Base-by-base conservation (phyloP, 1,140 invertebrate genomes). In the Colletes latitarsis region DNA sequence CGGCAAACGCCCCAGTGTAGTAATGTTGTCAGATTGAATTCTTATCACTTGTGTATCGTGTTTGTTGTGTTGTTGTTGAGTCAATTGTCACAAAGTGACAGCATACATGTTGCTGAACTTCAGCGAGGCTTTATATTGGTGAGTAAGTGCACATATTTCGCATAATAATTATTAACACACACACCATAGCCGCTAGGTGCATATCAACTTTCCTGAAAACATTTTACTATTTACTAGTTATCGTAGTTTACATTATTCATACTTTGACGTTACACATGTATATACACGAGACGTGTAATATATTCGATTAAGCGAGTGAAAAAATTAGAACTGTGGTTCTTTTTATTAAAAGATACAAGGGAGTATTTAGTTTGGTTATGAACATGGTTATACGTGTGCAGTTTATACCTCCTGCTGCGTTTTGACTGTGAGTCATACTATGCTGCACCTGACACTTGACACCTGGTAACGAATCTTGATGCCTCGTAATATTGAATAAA, bases 1-100 rank as follows among this genome's bases (percentile, higher is more conserved):
- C 90, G 90, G 90, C 89, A 90, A 90, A 91, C 90, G 90, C 90
- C 90, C 90, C 70, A 84, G 72, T 81, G 57, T 72, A 71, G 70
- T 66, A 70, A 58, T 79, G 66, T 68, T 78, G 76, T 76, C 72
- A 73, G 43, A 57, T 49, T 46, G 57, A 77, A 41, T 14, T 63
- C 71, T 63, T 19, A 41, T 6, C 41, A 67, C 41, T 68, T 52
- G 74, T 55, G 64, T 41, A 52, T 73, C 71, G 70, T 73, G 57
- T 19, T 74, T 58, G 39, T 69, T 41, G 78, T 30, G 81, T 81
- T 66, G 19, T 79, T 66, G 49, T 66, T n/a, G 57, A 75, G 53
- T 63, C 52, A 30, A 66, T 66, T 57, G 49, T 66, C 60, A 63
- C 21, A 53, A 43, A 58, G 30, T 70, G 21, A 55, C 58, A 49